Base-by-base conservation (phyloP, 2,797 vertebrate genomes). In the Taeniopygia guttata region DNA sequence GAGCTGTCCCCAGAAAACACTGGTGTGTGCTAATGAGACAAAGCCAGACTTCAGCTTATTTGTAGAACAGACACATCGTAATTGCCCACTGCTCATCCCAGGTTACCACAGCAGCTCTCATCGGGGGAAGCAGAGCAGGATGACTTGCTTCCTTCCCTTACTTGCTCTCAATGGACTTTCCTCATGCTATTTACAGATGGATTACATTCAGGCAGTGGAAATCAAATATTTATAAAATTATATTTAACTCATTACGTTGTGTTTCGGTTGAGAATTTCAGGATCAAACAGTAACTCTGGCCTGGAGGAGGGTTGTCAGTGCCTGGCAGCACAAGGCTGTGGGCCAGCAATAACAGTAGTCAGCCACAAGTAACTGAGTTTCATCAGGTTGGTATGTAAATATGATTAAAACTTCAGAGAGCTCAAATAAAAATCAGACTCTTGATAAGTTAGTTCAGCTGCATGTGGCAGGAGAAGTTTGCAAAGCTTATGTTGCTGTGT, bases 141-240 rank as follows among this genome's bases (percentile, higher is more conserved):
- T 77, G 75, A 48, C 18, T 90, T 4, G 1, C 72, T 74, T 72
- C 36, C 23, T 59, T 86, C 42, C 38, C 11, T 40, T 13, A 5
- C 38, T 40, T 79, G 84, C 64, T 74, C 73, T 90, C 74, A 68
- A 38, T 25, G 6, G 8, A 69, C 69, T 77, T 87, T 91, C 52
- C 70, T 84, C 23, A 19, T 77, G 87, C 58, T 79, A 74, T 93
- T 96, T 93, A 63, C 60, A 70, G 58, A 40, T 76, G 70, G 64
- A 56, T 93, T 90, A 72, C 2, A 0, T 55, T 58, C 38, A 91
- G 63, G 54, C n/a, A n/a, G 64, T 89, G 63, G 43, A 91, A 94
- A 96, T 93, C 42, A 96, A 95, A 94, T 94, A 91, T 94, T 94
- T 96, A 90, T 90, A 87, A 81, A 94, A 90, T 74, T 77, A 40